Base-by-base conservation (phyloP, 2,113 vertebrate species). In the Pterocles burchelli region DNA sequence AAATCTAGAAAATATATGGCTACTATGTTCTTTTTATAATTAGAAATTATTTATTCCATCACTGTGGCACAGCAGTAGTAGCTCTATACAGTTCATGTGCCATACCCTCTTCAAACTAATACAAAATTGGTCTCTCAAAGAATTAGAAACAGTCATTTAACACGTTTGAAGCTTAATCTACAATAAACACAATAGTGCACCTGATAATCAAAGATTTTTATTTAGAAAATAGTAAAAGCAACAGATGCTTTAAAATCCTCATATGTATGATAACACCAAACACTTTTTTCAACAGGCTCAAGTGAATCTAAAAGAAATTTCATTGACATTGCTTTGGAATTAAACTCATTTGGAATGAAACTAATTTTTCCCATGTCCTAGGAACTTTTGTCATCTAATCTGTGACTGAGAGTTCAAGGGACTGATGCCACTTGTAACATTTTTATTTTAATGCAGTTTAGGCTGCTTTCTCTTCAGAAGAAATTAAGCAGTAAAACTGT, bases 161-260 rank as follows among this genome's bases (percentile, higher is more conserved):
- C 10, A 8, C 31, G 9, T 79, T 65, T 71, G 12, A 71, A 83
- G 34, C 89, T 93, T 84, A 38, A 58, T 52, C 11, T 45, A 28
- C 25, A 67, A 72, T 36, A 68, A 85, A 55, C 17, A 22, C 8
- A 48, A 20, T 20, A 67, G 28, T 11, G 36, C 13, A 19, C 9
- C 67, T 89, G n/a, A 86, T 68, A 96, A n/a, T 78, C 17, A 90
- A 92, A 93, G 26, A 34, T 45, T 82, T 84, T 62, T 91, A 65
- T 75, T 72, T 92, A 41, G 38, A 41, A 41, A 41, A 41, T 12
- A 41, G 38, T 25, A 65, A 74, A 67, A 51, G 21, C 15, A 75
- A 57, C 5, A 57, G 31, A 46, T 79, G 34, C 10, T 81, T 72
- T 89, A 91, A 75, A 89, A 49, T 26, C 45, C 13, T 21, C 55